Base-by-base conservation (phyloP, 92 coral and sea anemone species). In the Parazoanthus swiftii region DNA sequence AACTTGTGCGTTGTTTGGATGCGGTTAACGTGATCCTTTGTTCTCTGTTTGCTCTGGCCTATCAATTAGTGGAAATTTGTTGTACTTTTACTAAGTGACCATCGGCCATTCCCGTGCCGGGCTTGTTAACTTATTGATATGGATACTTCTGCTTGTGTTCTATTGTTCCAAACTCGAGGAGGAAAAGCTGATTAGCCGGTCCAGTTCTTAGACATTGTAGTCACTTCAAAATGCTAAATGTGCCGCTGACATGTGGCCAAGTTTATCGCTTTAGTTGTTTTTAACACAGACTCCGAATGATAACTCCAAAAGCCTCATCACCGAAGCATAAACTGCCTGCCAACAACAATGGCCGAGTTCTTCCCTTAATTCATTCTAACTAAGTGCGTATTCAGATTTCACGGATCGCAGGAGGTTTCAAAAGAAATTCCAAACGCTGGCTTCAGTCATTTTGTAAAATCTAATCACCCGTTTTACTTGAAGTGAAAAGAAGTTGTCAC, bases 61-160 rank as follows among this genome's bases (percentile, higher is more conserved):
- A 74, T 84, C 77, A 84, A 68, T 84, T 84, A 84, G 87, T 11
- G 43, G 76, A 44, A 43, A 29, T 71, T 37, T 81, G 85, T 81
- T 81, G 48, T 65, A 48, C 42, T 67, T 67, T 36, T 48, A 46
- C 87, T 5, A 84, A 84, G 78, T 84, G 87, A 84, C 87, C 87
- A 84, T 84, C 87, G 67, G 67, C 79, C 87, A 44, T 46, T 84
- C 87, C 87, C 87, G 79, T 84, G 87, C 79, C 78, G 44, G 33
- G 42, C 59, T 72, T 84, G 77, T 70, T 72, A 74, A 84, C 26
- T 36, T 36, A 56, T 56, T 23, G 37, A 33, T 80, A 36, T 16
- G 39, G 54, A 48, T 15, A 48, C 26, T 56, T 68, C 77, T 71
- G 74, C 46, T 71, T 29, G 78, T 84, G 87, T 44, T 84, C 77